A percentile compares a stretch with the other conserved stretches of the same genome.
Evolutionary conservation across 2,113 vertebrate genomes (phyloP).

Genomic region (Amblyopsis rosae): DNA sequence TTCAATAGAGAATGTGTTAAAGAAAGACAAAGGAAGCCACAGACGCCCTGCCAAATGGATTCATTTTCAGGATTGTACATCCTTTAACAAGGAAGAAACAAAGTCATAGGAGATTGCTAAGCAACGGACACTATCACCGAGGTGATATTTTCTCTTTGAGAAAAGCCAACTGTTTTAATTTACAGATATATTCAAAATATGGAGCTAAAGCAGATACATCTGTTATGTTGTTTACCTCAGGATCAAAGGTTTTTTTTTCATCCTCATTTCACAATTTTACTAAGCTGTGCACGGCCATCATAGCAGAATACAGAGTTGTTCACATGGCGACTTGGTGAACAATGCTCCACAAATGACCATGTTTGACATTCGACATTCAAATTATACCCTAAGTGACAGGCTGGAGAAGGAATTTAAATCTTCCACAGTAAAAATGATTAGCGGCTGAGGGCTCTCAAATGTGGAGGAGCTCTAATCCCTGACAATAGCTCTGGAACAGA

Average conservation of each 20-base stretch:
- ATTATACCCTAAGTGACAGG: constrained; percentile 32
- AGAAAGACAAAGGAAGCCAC: constrained; percentile 46
- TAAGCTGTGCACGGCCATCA: constrained; percentile 12
- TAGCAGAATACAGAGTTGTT: constrained; percentile 23
- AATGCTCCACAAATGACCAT: constrained; percentile 15
- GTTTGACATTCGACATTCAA: constrained; percentile 43
- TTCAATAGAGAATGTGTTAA: constrained; percentile 57
- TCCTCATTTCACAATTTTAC: constrained; percentile 22
- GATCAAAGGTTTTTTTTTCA: constrained; percentile 3
- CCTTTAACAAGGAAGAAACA: constrained; percentile 8
- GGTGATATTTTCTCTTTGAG: constrained; percentile 39
- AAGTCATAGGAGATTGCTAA: constrained; percentile 42
- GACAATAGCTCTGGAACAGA: background rate
- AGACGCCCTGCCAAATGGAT: constrained; percentile 46
- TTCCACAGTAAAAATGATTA: constrained; percentile 55
- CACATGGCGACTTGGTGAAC: constrained; percentile 30
- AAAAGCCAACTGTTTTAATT: constrained; percentile 38
- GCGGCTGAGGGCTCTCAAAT: constrained; percentile 41
- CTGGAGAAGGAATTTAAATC: constrained; percentile 44
- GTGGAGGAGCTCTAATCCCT: constrained; percentile 47
- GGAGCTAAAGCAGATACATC: constrained; percentile 23
- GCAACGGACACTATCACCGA: constrained; percentile 42
- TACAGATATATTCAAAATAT: constrained; percentile 27
- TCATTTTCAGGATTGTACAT: constrained; percentile 55
- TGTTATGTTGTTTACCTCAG: constrained; percentile 17